Base-by-base conservation (phyloP, 1,140 invertebrate species). In the Andricus grossulariae region DNA sequence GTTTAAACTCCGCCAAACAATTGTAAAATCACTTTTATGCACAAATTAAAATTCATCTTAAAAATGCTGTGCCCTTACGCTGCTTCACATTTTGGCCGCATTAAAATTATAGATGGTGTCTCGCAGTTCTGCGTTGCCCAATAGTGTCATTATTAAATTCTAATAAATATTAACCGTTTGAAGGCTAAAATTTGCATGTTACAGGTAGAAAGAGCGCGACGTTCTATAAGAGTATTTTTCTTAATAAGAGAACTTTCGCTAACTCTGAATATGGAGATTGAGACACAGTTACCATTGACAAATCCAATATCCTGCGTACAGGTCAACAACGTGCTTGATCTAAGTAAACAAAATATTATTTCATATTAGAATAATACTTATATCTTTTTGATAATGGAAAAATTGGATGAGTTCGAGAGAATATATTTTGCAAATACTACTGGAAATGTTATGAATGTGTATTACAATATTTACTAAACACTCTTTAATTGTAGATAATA, bases 141-240 rank as follows among this genome's bases (percentile, higher is more conserved):
- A 45, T 45, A 45, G 2, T 0, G 10, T 11, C 0, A 45, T 45
- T 45, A 45, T 45, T 45, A 45, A 45, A 45, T 45, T 45, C 10
- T 11, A 45, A 11, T 0, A 11, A 45, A 45, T 45, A 45, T 45
- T 45, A 11, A 45, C 7, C 39, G 39, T 1, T 45, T 45, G 39
- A 45, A 45, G 39, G 10, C 39, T 45, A 7, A 10, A 45, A 45
- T 45, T 39, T 16, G 12, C 25, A 76, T 80, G 83, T 83, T 89
- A 45, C 79, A 97, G 96, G 97, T 98, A 79, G 98, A 99, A 91
- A 93, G 97, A 90, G 97, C 98, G 12, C 93, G 98, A 71, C 93
- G 97, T 80, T 97, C 97, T 0, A 99, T 99, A 76, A 93, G 98
- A 82, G 97, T 98, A 3, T 99, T 99, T 87, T 98, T 99, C 87